phyloP scores from a whole-genome alignment of 1,140 invertebrate genomes.

The Drosophila ambigua region DNA sequence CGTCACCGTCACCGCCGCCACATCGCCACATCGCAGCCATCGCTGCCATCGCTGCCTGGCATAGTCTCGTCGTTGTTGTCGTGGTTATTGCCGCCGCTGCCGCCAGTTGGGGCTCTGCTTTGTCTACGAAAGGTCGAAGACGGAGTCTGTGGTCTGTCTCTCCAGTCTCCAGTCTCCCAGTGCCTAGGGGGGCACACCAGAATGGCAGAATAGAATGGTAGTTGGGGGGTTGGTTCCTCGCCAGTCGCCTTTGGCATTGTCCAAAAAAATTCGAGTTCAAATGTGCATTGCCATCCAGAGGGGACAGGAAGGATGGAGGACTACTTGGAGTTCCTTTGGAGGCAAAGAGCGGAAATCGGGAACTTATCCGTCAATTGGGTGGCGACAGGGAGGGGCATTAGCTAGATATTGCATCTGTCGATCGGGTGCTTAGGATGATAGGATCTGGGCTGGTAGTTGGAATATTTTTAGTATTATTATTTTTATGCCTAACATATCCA shows the following conservation, averaged over 20 bases:
- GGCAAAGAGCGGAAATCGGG: not conserved
- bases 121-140: constrained; percentile 80
- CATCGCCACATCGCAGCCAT: constrained; percentile 24
- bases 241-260: constrained; percentile 31
- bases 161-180: constrained; percentile 25
- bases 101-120: constrained; percentile 74
- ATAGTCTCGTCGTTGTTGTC: constrained; percentile 53
- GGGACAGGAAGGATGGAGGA: not conserved
- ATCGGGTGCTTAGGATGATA: no score
- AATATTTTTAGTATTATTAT: no score
- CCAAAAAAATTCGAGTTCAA: constrained; percentile 32
- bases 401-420: no score
- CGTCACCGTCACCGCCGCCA: constrained; percentile 62
- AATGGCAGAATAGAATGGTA: not conserved
- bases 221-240: not conserved
- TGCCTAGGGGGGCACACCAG: not conserved
- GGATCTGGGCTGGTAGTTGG: no score
- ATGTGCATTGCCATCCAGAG: constrained; percentile 35
- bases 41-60: constrained; percentile 13
- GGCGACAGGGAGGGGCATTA: not conserved
- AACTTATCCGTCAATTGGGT: constrained; percentile 13
- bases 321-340: no score
- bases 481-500: no score
- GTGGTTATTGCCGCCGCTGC: constrained; percentile 46
- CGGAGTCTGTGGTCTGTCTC: constrained; percentile 67